phyloP scores from a whole-genome alignment of 2,113 vertebrate species.

The Gadus chalcogrammus region DNA sequence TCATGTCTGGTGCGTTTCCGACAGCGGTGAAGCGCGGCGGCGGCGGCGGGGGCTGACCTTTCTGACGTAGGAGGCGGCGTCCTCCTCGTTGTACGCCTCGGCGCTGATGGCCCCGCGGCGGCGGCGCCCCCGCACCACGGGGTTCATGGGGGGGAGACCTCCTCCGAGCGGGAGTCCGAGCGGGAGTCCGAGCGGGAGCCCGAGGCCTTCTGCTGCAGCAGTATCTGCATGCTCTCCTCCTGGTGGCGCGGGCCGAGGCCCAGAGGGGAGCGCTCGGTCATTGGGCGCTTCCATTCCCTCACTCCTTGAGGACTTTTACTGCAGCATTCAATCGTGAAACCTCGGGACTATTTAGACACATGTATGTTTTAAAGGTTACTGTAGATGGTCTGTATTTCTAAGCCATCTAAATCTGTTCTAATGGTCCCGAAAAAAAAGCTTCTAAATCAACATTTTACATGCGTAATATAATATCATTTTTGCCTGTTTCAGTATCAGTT shows the following conservation, averaged over 20 bases:
- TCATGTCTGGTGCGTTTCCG: not conserved
- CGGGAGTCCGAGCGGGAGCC: conserved; percentile 82
- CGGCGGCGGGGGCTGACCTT: conserved; percentile 72
- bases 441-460: not conserved
- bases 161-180: conserved; percentile 86
- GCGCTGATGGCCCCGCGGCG: conserved; percentile 87
- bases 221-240: conserved; percentile 85
- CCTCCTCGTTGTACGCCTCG: conserved; percentile 89
- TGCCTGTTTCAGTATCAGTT: too few relatives aligned
- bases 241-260: conserved; percentile 25
- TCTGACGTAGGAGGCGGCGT: conserved; percentile 86
- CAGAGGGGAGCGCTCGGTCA: too few relatives aligned
- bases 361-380: too few relatives aligned
- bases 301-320: too few relatives aligned
- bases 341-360: too few relatives aligned
- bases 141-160: conserved; percentile 88
- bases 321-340: too few relatives aligned
- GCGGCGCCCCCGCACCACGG: conserved; percentile 82
- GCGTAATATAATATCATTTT: not conserved
- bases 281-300: too few relatives aligned
- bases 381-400: too few relatives aligned
- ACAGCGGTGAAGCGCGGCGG: not conserved
- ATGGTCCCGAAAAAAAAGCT: not conserved
- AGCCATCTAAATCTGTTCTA: not conserved
- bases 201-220: conserved; percentile 81